phyloP scores from a whole-genome alignment of 2,888 invertebrate species.

The Melieria picta region DNA sequence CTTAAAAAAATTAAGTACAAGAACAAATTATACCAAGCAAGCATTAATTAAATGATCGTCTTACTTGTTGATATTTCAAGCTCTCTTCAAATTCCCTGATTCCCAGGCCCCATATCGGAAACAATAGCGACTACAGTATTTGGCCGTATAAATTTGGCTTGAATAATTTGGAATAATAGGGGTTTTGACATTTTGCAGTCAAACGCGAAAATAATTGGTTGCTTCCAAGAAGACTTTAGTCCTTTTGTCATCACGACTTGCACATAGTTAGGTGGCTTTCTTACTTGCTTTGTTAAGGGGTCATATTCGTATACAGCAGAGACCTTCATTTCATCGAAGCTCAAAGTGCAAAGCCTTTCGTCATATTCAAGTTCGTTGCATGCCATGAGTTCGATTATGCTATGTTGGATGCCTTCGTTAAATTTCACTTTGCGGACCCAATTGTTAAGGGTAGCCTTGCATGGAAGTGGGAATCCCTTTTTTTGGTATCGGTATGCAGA shows the following conservation, averaged over 20 bases:
- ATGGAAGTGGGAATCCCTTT: background rate
- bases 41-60: background rate
- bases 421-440: background rate
- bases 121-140: constrained; percentile 4
- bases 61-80: background rate
- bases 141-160: background rate
- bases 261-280: background rate
- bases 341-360: too few species aligned
- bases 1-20: constrained; percentile 6
- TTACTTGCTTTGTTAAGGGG: background rate
- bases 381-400: background rate
- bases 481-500: background rate
- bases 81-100: background rate
- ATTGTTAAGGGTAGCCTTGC: background rate
- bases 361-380: too few species aligned
- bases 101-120: background rate
- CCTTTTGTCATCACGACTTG: constrained; percentile 11
- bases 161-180: background rate
- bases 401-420: background rate
- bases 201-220: constrained; percentile 7
- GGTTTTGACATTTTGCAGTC: constrained; percentile 3
- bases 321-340: too few species aligned
- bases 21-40: background rate
- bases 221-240: constrained; percentile 12
- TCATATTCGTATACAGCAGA: too few species aligned